Evolutionary conservation across 2,888 invertebrate species (phyloP).

Genomic region (Ashinkailepas kermadecensis): DNA sequence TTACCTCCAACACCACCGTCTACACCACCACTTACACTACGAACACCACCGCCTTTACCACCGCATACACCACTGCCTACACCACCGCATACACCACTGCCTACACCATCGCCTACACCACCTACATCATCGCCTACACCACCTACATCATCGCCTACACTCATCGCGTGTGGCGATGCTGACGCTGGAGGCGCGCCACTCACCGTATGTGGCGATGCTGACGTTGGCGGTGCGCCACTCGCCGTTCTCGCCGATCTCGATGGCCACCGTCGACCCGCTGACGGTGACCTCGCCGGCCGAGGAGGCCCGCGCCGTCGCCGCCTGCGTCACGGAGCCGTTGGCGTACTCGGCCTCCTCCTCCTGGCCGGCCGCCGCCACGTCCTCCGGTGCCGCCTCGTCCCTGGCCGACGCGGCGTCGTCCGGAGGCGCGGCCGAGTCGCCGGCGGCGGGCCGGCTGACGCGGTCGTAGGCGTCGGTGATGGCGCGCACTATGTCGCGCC

Average conservation of each 20-base stretch:
- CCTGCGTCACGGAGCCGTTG: background rate
- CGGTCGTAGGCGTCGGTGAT: conserved; percentile 14
- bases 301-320: background rate
- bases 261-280: conserved; percentile 13
- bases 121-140: no score
- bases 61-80: no score
- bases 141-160: no score
- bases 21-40: no score
- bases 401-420: background rate
- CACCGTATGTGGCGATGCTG: conserved; percentile 4
- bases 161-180: no score
- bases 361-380: background rate
- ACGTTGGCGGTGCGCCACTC: conserved; percentile 2
- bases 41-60: no score
- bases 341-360: background rate
- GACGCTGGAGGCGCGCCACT: background rate
- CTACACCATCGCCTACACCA: no score
- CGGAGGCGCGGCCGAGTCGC: background rate
- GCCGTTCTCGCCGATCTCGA: conserved; percentile 15
- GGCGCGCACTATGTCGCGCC: background rate
- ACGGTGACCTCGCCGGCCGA: conserved; percentile 4
- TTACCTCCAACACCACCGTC: no score
- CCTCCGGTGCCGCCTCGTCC: background rate
- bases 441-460: background rate
- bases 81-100: no score